Base-by-base conservation (phyloP, 2,888 invertebrate species). In the Tiliacea citrago region DNA sequence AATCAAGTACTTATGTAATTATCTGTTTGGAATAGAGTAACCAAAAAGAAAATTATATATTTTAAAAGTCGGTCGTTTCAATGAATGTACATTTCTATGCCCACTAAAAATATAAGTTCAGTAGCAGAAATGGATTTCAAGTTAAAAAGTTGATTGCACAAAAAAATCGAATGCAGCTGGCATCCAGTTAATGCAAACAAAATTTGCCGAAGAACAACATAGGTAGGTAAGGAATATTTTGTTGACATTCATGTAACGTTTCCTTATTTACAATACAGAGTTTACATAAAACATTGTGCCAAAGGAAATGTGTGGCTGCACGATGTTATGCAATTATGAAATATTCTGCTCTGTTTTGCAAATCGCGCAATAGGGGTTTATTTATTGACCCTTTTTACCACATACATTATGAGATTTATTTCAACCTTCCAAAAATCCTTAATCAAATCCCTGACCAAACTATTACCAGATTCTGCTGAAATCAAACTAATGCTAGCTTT, bases 251-350 rank as follows among this genome's bases (percentile, higher is more conserved):
- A 60, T 21, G 24, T 61, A 24, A 74, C 55, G 7, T 65, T 68
- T 81, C 68, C 75, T 74, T 79, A 58, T 80, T 49, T 53, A 67
- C 47, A 16, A 24, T 35, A 68, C 72, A 35, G 13, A n/a, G 39
- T 72, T 60, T 72, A 68, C 45, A 68, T 68, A 68, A 81, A 80
- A 60, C 21, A 57, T 60, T 55, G 21, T 49, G 29, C 10, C 42
- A n/a, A 61, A 76, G 57, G 29, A 80, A 80, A 57, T 51, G 29
- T 57, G 24, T 58, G 13, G 51, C 13, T 1, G 45, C 53, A 12
- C 35, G 42, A 45, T 49, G 62, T 57, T n/a, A 81, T n/a, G 70
- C 62, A 66, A 45, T 55, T 63, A 58, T 63, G 39, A 53, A 55
- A 81, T 35, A 72, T 39, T 35, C 16, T 61, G 45, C 7, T 65